Evolutionary conservation across 1,140 invertebrate genomes (phyloP).

Genomic region (Saccostrea cuccullata): DNA sequence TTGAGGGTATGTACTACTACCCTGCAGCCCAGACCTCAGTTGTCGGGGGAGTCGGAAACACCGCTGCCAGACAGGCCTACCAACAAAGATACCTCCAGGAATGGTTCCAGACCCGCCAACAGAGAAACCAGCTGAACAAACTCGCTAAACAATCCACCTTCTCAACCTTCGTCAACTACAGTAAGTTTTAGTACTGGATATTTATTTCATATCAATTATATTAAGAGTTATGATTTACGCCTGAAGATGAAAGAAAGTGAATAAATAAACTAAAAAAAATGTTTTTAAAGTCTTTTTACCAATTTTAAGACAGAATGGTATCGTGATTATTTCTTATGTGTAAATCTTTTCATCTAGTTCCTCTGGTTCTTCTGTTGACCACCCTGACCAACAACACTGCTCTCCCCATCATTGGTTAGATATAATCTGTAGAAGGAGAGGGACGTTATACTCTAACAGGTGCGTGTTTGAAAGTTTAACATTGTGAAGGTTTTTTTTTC

Average conservation of each 20-base stretch:
- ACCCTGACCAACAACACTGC: conserved; percentile 36
- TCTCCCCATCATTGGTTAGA: conserved; percentile 40
- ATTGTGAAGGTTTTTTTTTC: not conserved
- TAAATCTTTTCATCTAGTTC: conserved; percentile 30
- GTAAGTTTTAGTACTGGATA: not conserved
- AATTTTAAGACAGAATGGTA: not conserved
- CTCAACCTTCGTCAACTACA: conserved; percentile 33
- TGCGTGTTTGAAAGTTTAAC: not conserved
- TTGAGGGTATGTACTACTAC: not conserved
- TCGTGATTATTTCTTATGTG: not conserved
- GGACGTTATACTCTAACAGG: not conserved
- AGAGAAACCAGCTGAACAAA: conserved; percentile 16
- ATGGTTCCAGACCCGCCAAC: not conserved
- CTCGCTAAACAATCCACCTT: not conserved
- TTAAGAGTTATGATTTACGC: not conserved
- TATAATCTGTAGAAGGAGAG: not conserved
- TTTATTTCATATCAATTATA: not conserved
- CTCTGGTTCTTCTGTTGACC: conserved; percentile 38
- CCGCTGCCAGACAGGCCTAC: not conserved
- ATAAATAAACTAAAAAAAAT: not conserved
- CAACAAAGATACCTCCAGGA: conserved; percentile 28
- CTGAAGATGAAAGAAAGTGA: no score
- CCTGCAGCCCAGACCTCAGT: not conserved
- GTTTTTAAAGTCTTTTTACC: not conserved
- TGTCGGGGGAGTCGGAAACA: not conserved